Evolutionary conservation across 1,140 invertebrate genomes (phyloP).

Genomic region (Lanistes nyassanus): DNA sequence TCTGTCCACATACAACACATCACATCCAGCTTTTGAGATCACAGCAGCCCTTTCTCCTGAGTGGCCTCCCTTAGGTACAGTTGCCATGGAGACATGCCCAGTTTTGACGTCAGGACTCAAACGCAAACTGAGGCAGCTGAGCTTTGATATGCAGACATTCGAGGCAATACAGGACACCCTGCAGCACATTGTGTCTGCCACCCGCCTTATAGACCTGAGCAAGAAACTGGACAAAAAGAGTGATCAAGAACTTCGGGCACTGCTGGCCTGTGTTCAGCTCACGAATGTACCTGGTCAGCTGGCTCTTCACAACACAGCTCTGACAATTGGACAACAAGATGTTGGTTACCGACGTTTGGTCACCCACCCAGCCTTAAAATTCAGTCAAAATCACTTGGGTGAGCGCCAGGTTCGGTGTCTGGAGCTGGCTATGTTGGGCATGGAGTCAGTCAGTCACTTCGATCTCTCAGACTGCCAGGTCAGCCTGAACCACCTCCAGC

Average conservation of each 20-base stretch:
- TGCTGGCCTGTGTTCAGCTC: constrained; percentile 17
- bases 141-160: not conserved
- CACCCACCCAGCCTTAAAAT: constrained; percentile 13
- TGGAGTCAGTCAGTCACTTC: constrained; percentile 9
- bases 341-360: not conserved
- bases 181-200: not conserved
- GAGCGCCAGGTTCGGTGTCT: not conserved
- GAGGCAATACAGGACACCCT: not conserved
- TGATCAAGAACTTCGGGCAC: not conserved
- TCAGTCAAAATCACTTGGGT: not conserved
- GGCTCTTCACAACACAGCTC: not conserved
- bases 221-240: not conserved
- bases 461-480: constrained; percentile 13
- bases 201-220: not conserved
- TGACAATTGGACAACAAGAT: not conserved
- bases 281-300: not conserved
- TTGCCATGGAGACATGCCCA: not conserved
- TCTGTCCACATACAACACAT: not conserved
- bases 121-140: not conserved
- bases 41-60: not conserved
- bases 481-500: not conserved
- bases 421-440: not conserved
- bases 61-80: not conserved
- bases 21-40: not conserved
- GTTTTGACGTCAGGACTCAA: not conserved